A percentile compares a stretch with the other conserved stretches of the same genome.
phyloP scores from a whole-genome alignment of 2,888 invertebrate genomes.

The Cheilosia pagana region DNA sequence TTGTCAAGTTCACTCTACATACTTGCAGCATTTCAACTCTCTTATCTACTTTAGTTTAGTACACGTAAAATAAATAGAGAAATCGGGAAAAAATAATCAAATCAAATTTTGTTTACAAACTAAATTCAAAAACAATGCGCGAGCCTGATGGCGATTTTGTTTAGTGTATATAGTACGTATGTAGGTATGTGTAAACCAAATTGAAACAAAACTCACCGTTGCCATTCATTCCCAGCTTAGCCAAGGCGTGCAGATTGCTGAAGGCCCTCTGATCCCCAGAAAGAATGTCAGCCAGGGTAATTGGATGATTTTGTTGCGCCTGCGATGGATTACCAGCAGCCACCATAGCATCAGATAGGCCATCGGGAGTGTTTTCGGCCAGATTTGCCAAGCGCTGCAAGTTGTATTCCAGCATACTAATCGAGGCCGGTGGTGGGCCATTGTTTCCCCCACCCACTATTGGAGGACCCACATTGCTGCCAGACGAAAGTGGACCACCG shows the following conservation, averaged over 20 bases:
- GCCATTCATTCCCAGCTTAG: conserved; percentile 90
- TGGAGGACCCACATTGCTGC: conserved; percentile 62
- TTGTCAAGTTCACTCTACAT: not conserved
- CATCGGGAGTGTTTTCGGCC: conserved; percentile 87
- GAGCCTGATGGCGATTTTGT: conserved; percentile 18
- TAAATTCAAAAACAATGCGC: conserved; percentile 41
- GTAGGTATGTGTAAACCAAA: conserved; percentile 28
- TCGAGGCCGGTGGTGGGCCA: conserved; percentile 83
- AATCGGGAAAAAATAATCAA: conserved; percentile 16
- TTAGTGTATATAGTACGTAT: not conserved
- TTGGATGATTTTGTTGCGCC: conserved; percentile 87
- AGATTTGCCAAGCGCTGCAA: conserved; percentile 90
- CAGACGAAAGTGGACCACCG: conserved; percentile 59
- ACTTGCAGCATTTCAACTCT: conserved; percentile 30
- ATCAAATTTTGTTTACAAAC: conserved; percentile 41
- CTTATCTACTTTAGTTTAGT: conserved; percentile 37
- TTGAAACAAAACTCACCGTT: conserved; percentile 85
- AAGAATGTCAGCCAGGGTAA: conserved; percentile 91
- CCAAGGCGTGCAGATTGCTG: conserved; percentile 94
- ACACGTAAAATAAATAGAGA: conserved; percentile 37
- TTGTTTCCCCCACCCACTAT: conserved; percentile 81
- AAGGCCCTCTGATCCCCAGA: conserved; percentile 90
- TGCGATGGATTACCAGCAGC: conserved; percentile 79
- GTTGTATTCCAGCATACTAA: conserved; percentile 93
- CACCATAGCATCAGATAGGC: conserved; percentile 80